Evolutionary conservation across 1,140 invertebrate species (phyloP).

Genomic region (Octopus sinensis): DNA sequence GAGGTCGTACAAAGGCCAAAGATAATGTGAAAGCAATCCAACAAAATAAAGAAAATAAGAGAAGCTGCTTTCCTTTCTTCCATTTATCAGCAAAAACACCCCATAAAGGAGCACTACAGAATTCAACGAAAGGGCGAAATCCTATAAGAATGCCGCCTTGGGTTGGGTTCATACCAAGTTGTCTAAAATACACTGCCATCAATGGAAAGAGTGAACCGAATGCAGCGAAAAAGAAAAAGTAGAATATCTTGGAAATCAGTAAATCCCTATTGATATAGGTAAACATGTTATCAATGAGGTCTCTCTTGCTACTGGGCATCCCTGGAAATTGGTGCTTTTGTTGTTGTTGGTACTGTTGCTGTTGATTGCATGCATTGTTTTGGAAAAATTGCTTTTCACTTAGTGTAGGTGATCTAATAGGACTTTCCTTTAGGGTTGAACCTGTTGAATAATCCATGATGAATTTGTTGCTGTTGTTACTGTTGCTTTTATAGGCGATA

Average conservation of each 20-base stretch:
- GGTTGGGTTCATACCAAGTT: conserved; percentile 95
- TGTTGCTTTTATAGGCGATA: neutral
- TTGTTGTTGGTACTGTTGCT: conserved; percentile 21
- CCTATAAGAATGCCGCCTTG: conserved; percentile 81
- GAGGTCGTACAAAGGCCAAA: conserved; percentile 89
- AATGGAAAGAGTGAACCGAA: conserved; percentile 97
- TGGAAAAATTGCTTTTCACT: conserved; percentile 18
- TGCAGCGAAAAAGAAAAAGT: conserved; percentile 99
- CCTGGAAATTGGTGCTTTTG: conserved; percentile 65
- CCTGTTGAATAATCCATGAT: conserved; percentile 38
- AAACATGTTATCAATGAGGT: conserved; percentile 48
- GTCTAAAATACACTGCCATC: conserved; percentile 97
- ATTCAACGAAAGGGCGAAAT: conserved; percentile 90
- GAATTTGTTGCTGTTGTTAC: conserved; percentile 27
- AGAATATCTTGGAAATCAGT: conserved; percentile 68
- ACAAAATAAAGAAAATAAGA: conserved; percentile 85
- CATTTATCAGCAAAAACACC: conserved; percentile 81
- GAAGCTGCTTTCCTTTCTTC: conserved; percentile 66
- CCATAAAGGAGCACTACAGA: conserved; percentile 97
- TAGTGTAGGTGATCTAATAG: neutral
- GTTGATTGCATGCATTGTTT: conserved; percentile 20
- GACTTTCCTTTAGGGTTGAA: conserved; percentile 28
- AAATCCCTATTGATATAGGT: conserved; percentile 51
- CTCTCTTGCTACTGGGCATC: conserved; percentile 45
- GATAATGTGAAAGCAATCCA: conserved; percentile 97